These are phyloP conservation scores for Diorhabda elongata DNA, from an alignment of 1,140 invertebrate genomes.

Conservation along the genomic window DNA sequence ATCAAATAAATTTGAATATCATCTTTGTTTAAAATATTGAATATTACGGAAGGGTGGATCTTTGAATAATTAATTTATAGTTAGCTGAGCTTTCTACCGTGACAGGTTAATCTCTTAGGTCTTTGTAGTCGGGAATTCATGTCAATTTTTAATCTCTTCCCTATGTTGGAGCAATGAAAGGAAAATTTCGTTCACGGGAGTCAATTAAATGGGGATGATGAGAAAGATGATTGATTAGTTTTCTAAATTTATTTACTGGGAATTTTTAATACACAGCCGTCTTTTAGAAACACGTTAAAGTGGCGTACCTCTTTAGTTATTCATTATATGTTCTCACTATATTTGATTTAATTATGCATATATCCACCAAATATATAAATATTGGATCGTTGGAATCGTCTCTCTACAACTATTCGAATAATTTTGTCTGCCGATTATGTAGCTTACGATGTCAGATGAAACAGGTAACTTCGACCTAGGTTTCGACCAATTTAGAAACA, in stretches of 20 bases:
- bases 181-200: not conserved
- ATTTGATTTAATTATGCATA: too few species aligned
- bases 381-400: too few species aligned
- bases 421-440: too few species aligned
- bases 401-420: too few species aligned
- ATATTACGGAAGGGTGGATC: not conserved
- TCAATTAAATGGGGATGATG: not conserved
- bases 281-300: not conserved
- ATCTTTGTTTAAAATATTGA: too few species aligned
- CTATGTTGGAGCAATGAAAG: not conserved
- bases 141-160: not conserved
- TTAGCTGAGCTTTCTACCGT: not conserved
- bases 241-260: not conserved
- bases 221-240: slow-evolving; percentile 1
- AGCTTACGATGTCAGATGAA: too few species aligned
- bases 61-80: not conserved
- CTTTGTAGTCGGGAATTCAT: not conserved
- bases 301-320: too few species aligned
- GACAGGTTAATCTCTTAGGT: not conserved
- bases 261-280: not conserved
- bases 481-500: too few species aligned
- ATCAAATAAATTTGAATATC: too few species aligned
- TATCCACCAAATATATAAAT: too few species aligned
- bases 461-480: too few species aligned
- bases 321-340: too few species aligned